Evolutionary conservation across 1,140 invertebrate genomes (phyloP).

Genomic region (Drosophila suzukii): DNA sequence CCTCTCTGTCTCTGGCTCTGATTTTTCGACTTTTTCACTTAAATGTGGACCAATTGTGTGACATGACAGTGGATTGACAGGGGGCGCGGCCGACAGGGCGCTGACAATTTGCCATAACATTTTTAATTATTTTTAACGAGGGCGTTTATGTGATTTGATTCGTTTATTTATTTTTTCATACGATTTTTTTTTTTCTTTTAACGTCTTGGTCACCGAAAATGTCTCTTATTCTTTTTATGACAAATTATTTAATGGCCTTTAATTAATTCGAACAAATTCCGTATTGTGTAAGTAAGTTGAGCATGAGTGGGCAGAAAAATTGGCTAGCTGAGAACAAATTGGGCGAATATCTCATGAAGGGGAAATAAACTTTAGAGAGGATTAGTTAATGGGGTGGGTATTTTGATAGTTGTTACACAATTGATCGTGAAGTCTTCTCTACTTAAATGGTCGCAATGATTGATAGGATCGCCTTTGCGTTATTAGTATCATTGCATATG

Average conservation of each 20-base stretch:
- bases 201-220: constrained; percentile 31
- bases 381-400: constrained; percentile 42
- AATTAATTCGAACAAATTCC: constrained; percentile 65
- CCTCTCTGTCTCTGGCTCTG: constrained; percentile 13
- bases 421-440: constrained; percentile 13
- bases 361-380: constrained; percentile 24
- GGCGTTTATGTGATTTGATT: constrained; percentile 76
- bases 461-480: neutral
- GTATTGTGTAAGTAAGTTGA: constrained; percentile 35
- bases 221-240: constrained; percentile 63
- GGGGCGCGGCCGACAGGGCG: constrained; percentile 51
- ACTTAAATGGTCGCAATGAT: constrained; percentile 2
- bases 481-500: neutral
- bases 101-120: constrained; percentile 81
- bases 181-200: constrained; percentile 15
- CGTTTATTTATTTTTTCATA: constrained; percentile 15
- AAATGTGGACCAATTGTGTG: constrained; percentile 74
- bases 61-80: constrained; percentile 48
- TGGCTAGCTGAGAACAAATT: constrained; percentile 29
- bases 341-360: constrained; percentile 25
- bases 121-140: constrained; percentile 82
- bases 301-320: constrained; percentile 83
- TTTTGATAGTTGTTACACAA: constrained; percentile 28
- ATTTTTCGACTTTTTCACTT: constrained; percentile 49
- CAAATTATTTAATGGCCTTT: constrained; percentile 79